Evolutionary conservation across 2,888 invertebrate species (phyloP), one percentile per base, ranked within the genome.

Genomic region (Prenolepis imparis): DNA sequence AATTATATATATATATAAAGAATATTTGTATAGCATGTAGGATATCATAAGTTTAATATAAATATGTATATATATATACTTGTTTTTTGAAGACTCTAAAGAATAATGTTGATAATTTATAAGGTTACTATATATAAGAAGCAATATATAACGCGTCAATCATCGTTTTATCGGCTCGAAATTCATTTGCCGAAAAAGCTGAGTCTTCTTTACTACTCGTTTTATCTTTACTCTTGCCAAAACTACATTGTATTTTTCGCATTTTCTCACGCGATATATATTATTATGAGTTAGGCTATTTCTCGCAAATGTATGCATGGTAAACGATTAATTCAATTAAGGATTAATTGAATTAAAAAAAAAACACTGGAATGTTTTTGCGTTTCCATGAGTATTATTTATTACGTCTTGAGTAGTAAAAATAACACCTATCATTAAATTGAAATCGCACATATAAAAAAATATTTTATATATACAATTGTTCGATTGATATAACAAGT

Each of bases 1-100:
- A 90, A 90, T 87, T 89, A 88, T 88, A 91, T 84, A 90, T 84
- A 90, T 88, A 84, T 78, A 84, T 66, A 89, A 83, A 85, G 63
- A 83, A 86, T 81, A 86, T 89, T 89, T 90, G 70, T 85, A 87
- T 89, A 90, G 88, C 86, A 75, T 84, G 86, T 88, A 89, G 87
- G 87, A 86, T 86, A 86, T 55, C 48, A 44, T 84, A 83, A 88
- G 61, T 83, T 67, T 84, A 78, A 32, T 36, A 66, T 87, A 85
- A 87, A 75, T 5, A 36, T 36, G 8, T 52, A n/a, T 90, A 87
- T 90, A 91, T 84, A 90, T 84, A n/a, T n/a, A 85, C 59, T 68
- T 64, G 63, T 63, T 75, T 78, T 87, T 75, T 75, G 77, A 88
- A 85, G 74, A 83, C 59, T 44, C 52, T 77, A 67, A 72, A 66